Evolutionary conservation across 2,888 invertebrate genomes (phyloP), one percentile per base, ranked within the genome.

Genomic region (Coelopa pilipes): DNA sequence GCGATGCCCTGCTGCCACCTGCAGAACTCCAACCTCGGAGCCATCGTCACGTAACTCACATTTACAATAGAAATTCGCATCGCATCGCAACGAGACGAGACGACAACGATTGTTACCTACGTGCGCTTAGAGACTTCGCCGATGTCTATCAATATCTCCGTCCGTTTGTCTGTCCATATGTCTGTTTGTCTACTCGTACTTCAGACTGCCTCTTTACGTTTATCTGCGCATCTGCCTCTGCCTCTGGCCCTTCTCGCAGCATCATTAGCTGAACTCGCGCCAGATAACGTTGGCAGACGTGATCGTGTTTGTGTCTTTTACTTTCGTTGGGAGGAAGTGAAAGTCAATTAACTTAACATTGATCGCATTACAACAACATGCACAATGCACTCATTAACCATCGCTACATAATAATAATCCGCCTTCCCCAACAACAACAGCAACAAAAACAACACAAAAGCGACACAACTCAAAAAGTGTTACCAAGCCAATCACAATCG

Each of bases 311-410:
- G n/a, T 65, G 11, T 55, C 7, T 34, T 49, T 50, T 55, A 60
- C 70, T 67, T 50, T 24, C 11, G 83, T 75, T 79, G 78, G 80
- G 80, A 82, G 81, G 78, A 80, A 84, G 83, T 80, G 84, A 83
- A 84, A 84, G 83, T 84, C 83, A 82, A 84, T 82, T 80, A 84
- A 80, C 75, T 80, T 78, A 80, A 78, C 79, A 84, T 84, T 81
- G 81, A 83, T 83, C 81, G 75, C 62, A 62, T n/a, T 53, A 15
- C 53, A 60, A 34, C 60, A 34, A 45, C 1, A 59, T n/a, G n/a
- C n/a, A 21, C 21, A n/a, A 55, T 17, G 4, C 57, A 21, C 12
- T 10, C 11, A 59, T 59, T 17, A 17, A 17, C 19, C 57, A 12
- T 17, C 11, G 5, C 9, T 11, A 57, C 7, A 34, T 17, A 19